These are phyloP conservation scores for Drosophila prosaltans DNA, from an alignment of 1,140 invertebrate species.

Conservation along the genomic window DNA sequence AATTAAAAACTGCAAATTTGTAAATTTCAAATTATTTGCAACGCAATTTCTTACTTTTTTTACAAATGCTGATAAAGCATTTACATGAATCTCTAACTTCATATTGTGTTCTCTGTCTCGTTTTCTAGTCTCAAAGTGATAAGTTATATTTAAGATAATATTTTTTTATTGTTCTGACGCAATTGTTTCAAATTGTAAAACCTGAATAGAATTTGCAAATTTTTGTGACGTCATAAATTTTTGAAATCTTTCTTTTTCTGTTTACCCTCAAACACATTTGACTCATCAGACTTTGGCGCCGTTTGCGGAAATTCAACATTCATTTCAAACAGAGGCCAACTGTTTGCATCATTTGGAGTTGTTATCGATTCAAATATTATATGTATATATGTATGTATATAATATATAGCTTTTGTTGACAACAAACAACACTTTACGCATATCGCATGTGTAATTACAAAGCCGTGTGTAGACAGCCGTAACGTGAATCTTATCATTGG, in stretches of 20 bases:
- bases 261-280: neutral
- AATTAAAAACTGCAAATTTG: neutral
- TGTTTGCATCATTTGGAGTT: conserved; percentile 2
- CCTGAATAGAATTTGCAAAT: neutral
- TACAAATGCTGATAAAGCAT: neutral
- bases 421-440: conserved; percentile 12
- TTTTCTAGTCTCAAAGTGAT: too few relatives aligned
- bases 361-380: neutral
- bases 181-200: neutral
- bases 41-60: neutral
- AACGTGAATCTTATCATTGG: conserved; percentile 35
- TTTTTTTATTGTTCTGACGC: too few relatives aligned
- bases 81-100: neutral
- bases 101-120: neutral
- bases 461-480: conserved; percentile 16
- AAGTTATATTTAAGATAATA: too few relatives aligned
- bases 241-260: neutral
- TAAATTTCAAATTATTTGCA: neutral
- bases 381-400: neutral
- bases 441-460: neutral
- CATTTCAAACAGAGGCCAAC: neutral
- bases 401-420: conserved; percentile 8
- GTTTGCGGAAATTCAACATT: neutral
- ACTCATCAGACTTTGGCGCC: neutral
- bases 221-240: neutral